Percentiles rank a stretch among this genome's conserved stretches.
Conservation (phyloP, 2,888 invertebrate genomes). For the Keiferia lycopersicella region DNA sequence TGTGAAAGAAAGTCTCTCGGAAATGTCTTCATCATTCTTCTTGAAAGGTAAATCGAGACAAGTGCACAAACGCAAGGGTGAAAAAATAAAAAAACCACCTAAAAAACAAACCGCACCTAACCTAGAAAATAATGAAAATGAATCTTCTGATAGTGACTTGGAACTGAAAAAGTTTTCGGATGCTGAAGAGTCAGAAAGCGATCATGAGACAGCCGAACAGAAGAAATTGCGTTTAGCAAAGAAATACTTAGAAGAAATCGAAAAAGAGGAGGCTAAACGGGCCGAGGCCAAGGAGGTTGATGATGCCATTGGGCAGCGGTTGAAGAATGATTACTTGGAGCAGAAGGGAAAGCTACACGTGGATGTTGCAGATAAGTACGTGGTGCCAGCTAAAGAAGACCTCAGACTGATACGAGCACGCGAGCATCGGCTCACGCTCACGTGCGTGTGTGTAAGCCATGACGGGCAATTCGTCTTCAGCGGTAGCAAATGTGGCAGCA, state of each 20-base stretch:
- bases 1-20: neutral
- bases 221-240: constrained; percentile 95
- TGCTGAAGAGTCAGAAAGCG: constrained; percentile 79
- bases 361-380: constrained; percentile 84
- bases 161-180: constrained; percentile 81
- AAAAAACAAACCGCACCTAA: constrained; percentile 64
- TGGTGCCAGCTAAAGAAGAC: constrained; percentile 54
- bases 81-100: constrained; percentile 61
- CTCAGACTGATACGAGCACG: constrained; percentile 84
- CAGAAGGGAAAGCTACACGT: constrained; percentile 90
- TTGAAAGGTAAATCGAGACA: constrained; percentile 81
- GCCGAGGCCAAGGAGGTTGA: constrained; percentile 84
- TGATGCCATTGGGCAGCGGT: constrained; percentile 85
- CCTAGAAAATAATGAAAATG: constrained; percentile 80
- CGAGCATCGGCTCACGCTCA: constrained; percentile 89
- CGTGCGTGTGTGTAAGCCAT: constrained; percentile 88
- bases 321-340: constrained; percentile 93
- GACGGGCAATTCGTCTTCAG: constrained; percentile 88
- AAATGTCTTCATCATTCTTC: constrained; percentile 82
- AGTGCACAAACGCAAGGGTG: constrained; percentile 78
- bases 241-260: constrained; percentile 92
- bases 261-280: constrained; percentile 88
- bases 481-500: constrained; percentile 93
- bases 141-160: constrained; percentile 84
- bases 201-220: constrained; percentile 92